Evolutionary conservation across 2,113 vertebrate species (phyloP).

Genomic region (Balaenoptera acutorostrata): DNA sequence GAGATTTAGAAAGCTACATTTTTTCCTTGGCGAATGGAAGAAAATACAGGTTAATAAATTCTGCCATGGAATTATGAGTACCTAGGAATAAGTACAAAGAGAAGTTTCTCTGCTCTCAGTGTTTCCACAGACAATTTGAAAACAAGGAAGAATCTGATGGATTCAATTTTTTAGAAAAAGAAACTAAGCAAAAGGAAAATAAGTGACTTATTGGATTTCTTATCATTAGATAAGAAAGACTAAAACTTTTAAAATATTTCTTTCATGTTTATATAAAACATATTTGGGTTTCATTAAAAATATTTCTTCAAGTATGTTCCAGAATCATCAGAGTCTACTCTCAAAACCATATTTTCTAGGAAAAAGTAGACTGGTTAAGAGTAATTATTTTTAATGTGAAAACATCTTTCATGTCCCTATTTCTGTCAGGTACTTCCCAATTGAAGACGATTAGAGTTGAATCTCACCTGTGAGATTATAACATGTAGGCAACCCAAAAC

Average conservation of each 20-base stretch:
- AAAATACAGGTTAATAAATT: background rate
- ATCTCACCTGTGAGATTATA: background rate
- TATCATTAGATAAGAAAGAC: background rate
- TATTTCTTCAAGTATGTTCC: background rate
- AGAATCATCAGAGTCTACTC: background rate
- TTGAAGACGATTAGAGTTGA: background rate
- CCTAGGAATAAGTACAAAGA: background rate
- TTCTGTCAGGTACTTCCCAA: background rate
- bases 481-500: background rate
- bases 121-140: background rate
- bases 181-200: background rate
- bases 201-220: background rate
- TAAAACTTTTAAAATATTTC: background rate
- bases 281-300: background rate
- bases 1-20: background rate
- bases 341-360: background rate
- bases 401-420: background rate
- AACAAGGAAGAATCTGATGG: background rate
- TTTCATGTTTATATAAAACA: background rate
- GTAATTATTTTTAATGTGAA: background rate
- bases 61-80: background rate
- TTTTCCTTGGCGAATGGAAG: background rate
- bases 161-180: background rate
- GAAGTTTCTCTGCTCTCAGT: background rate
- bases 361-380: background rate